Evolutionary conservation across 2,888 invertebrate genomes (phyloP).

Genomic region (Eupelmus urozonus): DNA sequence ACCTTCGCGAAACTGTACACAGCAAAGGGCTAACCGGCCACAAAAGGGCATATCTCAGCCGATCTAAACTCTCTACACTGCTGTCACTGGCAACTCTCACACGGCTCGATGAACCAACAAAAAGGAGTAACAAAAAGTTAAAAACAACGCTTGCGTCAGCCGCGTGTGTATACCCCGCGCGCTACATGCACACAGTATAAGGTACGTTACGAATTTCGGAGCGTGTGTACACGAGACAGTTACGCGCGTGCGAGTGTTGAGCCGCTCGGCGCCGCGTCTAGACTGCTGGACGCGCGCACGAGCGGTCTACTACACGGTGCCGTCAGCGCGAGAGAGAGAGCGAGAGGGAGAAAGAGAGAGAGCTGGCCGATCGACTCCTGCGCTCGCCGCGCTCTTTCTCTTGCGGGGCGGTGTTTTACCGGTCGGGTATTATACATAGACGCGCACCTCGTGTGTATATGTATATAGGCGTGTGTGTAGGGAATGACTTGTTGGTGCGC

Average conservation of each 20-base stretch:
- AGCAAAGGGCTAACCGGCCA: too few species aligned
- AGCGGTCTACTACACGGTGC: background rate
- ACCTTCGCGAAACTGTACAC: too few species aligned
- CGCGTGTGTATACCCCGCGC: too few species aligned
- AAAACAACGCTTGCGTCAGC: too few species aligned
- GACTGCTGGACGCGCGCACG: conserved; percentile 50
- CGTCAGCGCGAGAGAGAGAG: background rate
- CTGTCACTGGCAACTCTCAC: too few species aligned
- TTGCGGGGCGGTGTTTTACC: background rate
- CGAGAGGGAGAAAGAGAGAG: conserved; percentile 15
- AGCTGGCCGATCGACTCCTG: background rate
- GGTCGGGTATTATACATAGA: background rate
- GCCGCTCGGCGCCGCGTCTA: conserved; percentile 49
- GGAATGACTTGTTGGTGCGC: too few species aligned
- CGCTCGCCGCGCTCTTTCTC: background rate
- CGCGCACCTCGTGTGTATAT: background rate
- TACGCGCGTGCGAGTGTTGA: conserved; percentile 10
- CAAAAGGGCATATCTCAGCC: too few species aligned
- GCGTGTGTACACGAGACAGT: too few species aligned
- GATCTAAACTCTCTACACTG: background rate
- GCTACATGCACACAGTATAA: too few species aligned
- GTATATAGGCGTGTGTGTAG: too few species aligned
- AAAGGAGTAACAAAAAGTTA: background rate
- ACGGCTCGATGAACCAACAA: too few species aligned
- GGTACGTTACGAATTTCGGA: too few species aligned